Evolutionary conservation across 2,888 invertebrate genomes (phyloP).

Genomic region (Oxytorus armatus): DNA sequence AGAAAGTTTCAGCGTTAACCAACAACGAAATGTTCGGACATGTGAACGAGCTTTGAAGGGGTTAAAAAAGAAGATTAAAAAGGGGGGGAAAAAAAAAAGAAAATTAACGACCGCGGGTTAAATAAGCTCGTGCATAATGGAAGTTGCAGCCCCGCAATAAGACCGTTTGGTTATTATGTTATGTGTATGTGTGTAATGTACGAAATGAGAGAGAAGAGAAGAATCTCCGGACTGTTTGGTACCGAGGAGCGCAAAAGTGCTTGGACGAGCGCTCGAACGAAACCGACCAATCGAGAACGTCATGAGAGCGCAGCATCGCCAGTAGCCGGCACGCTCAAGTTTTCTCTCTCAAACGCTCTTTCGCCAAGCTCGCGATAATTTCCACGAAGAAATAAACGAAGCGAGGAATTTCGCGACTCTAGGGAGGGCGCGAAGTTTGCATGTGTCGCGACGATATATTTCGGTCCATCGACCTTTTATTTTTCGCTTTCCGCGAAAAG

Average conservation of each 20-base stretch:
- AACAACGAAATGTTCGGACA: neutral
- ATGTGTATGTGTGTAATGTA: neutral
- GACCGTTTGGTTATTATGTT: constrained; percentile 3
- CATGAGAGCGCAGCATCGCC: constrained; percentile 22
- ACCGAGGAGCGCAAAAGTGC: constrained; percentile 36
- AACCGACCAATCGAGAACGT: constrained; percentile 15
- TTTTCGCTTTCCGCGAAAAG: constrained; percentile 68
- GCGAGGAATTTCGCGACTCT: constrained; percentile 76
- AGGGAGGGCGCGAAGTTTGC: constrained; percentile 54
- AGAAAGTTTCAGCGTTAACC: too few relatives aligned
- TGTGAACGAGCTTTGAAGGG: neutral
- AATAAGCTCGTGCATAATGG: constrained; percentile 17
- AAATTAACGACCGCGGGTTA: constrained; percentile 1
- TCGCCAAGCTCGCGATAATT: constrained; percentile 71
- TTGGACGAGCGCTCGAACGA: constrained; percentile 10
- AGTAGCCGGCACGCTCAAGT: constrained; percentile 19
- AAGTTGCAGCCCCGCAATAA: constrained; percentile 1
- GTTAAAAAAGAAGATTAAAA: too few relatives aligned
- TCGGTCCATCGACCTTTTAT: constrained; percentile 79
- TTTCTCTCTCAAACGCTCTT: constrained; percentile 14
- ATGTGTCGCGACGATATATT: constrained; percentile 78
- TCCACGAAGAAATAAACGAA: constrained; percentile 80
- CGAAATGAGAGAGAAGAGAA: constrained; percentile 37
- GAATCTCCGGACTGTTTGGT: constrained; percentile 57
- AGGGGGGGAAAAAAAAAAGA: too few relatives aligned